These are phyloP conservation scores for Helicoverpa armigera DNA, from an alignment of 1,140 invertebrate genomes.

Conservation along the genomic window DNA sequence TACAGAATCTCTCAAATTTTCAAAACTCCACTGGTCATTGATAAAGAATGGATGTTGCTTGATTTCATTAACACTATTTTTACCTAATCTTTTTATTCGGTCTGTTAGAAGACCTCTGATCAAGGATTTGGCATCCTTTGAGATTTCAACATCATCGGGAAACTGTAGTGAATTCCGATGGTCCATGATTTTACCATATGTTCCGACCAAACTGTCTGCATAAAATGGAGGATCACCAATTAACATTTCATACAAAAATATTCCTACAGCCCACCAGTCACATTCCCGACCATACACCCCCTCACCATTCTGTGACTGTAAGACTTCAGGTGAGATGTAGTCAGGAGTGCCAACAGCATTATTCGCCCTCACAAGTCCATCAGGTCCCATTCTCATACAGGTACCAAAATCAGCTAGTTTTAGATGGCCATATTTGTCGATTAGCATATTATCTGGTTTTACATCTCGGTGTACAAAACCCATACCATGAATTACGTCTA, in stretches of 20 bases:
- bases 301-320: conserved; percentile 98
- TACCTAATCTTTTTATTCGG: conserved; percentile 95
- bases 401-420: conserved; percentile 99
- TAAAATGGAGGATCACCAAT: conserved; percentile 99
- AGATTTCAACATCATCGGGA: conserved; percentile 97
- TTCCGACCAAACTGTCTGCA: conserved; percentile 98
- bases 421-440: conserved; percentile 97
- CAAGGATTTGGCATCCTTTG: conserved; percentile 95
- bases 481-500: conserved; percentile 99
- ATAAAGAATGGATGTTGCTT: conserved; percentile 98
- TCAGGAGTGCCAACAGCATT: conserved; percentile 99
- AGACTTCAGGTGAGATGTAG: conserved; percentile 99
- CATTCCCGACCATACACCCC: conserved; percentile 98
- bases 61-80: conserved; percentile 98
- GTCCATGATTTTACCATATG: conserved; percentile 99
- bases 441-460: conserved; percentile 99
- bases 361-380: conserved; percentile 97
- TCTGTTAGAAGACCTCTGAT: conserved; percentile 98
- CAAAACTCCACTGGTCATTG: conserved; percentile 99
- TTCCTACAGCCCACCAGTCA: conserved; percentile 99
- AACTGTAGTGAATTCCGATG: conserved; percentile 98
- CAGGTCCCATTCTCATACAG: conserved; percentile 99
- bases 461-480: conserved; percentile 99
- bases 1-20: conserved; percentile 96
- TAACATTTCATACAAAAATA: conserved; percentile 99